Evolutionary conservation across 1,140 invertebrate species (phyloP).

Genomic region (Penaeus chinensis): DNA sequence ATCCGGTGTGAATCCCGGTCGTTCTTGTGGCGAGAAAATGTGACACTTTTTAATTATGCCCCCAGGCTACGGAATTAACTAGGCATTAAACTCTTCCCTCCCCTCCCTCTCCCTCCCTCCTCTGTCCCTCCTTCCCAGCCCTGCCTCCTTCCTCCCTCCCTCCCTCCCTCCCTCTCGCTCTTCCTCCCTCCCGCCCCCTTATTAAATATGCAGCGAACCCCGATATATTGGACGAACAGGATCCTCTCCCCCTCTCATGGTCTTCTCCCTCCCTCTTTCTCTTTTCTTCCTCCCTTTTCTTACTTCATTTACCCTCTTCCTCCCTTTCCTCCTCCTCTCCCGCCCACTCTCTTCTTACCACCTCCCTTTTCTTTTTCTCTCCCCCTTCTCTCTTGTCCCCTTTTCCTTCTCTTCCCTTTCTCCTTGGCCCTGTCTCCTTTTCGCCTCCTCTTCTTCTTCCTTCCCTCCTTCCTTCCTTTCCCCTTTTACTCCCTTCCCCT

Average conservation of each 20-base stretch:
- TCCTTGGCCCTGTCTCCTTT: not conserved
- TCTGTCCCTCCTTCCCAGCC: not conserved
- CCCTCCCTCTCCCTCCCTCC: not conserved
- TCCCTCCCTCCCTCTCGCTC: too few species aligned
- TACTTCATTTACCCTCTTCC: too few species aligned
- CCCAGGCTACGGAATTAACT: slow-evolving; percentile 54
- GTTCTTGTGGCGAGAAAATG: slow-evolving; percentile 56
- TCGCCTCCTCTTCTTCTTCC: not conserved
- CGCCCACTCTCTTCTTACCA: too few species aligned
- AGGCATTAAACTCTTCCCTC: slow-evolving; percentile 34
- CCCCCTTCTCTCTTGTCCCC: not conserved
- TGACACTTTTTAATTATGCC: slow-evolving; percentile 61
- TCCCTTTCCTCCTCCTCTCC: too few species aligned
- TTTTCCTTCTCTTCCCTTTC: not conserved
- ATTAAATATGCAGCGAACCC: too few species aligned
- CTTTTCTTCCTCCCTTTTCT: too few species aligned
- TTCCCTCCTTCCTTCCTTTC: not conserved
- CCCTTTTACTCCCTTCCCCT: not conserved
- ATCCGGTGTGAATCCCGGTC: not conserved
- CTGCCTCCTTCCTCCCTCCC: too few species aligned
- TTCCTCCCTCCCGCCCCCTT: too few species aligned
- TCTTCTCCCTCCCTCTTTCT: too few species aligned
- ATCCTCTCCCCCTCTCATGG: too few species aligned
- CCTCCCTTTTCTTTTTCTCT: not conserved
- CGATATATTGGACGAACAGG: too few species aligned